Base-by-base conservation (phyloP, 2,113 vertebrate genomes). In the Clupea harengus region DNA sequence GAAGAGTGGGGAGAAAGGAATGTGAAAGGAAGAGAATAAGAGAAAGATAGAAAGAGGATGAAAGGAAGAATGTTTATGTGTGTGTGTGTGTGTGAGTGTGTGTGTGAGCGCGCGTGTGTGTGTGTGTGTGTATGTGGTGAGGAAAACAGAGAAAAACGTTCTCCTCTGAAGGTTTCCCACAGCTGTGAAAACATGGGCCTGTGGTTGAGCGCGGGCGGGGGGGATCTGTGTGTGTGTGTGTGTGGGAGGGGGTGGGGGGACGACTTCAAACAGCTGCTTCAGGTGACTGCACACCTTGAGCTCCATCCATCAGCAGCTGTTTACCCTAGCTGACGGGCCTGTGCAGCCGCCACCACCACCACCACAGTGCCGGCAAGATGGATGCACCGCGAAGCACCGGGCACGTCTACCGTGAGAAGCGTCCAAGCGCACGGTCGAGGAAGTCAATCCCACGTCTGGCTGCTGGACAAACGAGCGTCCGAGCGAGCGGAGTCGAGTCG, bases 211-310 rank as follows among this genome's bases (percentile, higher is more conserved):
- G 95, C 93, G 47, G 94, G 92, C 82, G 94, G 92, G 94, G 93
- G 94, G 72, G 72, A 17, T 78, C 28, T 78, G 67, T 39, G 32
- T 17, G 72, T 39, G 67, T 13, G 72, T 4, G 72, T 32, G 28
- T 32, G 72, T 32, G 72, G 39, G 39, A 44, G 39, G 39, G 39
- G 39, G 39, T n/a, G 39, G 39, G 39, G 39, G 39, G 1, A 17
- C 32, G 93, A 94, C 96, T 96, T 96, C 92, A 95, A 96, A 95
- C 95, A 93, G 95, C 90, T 94, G 95, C 96, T 97, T 96, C 97
- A 98, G 97, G 97, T 98, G 96, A 97, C 95, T 96, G 96, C 96
- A 94, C 96, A 98, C 97, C 96, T 98, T 97, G 94, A 96, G 95
- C 95, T 95, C 96, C 96, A 97, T 98, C 97, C 94, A 97, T 97